Percentiles rank a stretch among this genome's conserved stretches.
Conservation (phyloP, 2,888 invertebrate species). For the Drosophila rubida region DNA sequence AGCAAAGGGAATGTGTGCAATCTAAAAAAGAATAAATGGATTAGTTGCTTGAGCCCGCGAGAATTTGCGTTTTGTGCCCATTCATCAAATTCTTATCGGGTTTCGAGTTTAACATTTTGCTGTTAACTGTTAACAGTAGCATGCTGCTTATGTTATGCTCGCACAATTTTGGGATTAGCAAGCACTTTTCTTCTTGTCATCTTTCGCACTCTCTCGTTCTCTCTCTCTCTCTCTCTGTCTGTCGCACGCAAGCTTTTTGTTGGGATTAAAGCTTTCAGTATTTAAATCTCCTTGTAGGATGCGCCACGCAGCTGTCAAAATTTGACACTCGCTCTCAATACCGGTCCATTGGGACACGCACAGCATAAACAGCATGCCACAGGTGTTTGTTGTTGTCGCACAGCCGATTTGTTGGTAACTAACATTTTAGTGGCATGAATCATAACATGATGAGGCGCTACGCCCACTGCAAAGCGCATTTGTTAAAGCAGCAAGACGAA, state of each 20-base stretch:
- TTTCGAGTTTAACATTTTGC: conserved; percentile 6
- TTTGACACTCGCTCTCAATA: conserved; percentile 61
- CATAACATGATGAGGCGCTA: conserved; percentile 50
- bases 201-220: not conserved
- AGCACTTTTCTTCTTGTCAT: conserved; percentile 12
- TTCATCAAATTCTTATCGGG: conserved; percentile 6
- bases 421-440: conserved; percentile 55
- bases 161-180: conserved; percentile 28
- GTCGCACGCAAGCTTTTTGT: not conserved
- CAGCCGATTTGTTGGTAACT: conserved; percentile 25
- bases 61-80: not conserved
- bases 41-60: not conserved
- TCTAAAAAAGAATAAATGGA: not conserved
- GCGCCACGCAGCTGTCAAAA: conserved; percentile 65
- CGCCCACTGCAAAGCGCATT: conserved; percentile 43
- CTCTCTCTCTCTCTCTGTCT: not conserved
- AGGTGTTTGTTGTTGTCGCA: conserved; percentile 55
- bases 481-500: conserved; percentile 5
- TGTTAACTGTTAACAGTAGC: conserved; percentile 12
- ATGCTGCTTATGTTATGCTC: conserved; percentile 10
- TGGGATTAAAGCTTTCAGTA: conserved; percentile 36
- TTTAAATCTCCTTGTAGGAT: conserved; percentile 48
- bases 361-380: conserved; percentile 53
- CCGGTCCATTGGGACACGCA: conserved; percentile 38
- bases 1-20: not conserved